A percentile compares a stretch with the other conserved stretches of the same genome.
These are phyloP conservation scores for Liolophura sinensis DNA, from an alignment of 1,140 invertebrate genomes.

Conservation along the genomic window DNA sequence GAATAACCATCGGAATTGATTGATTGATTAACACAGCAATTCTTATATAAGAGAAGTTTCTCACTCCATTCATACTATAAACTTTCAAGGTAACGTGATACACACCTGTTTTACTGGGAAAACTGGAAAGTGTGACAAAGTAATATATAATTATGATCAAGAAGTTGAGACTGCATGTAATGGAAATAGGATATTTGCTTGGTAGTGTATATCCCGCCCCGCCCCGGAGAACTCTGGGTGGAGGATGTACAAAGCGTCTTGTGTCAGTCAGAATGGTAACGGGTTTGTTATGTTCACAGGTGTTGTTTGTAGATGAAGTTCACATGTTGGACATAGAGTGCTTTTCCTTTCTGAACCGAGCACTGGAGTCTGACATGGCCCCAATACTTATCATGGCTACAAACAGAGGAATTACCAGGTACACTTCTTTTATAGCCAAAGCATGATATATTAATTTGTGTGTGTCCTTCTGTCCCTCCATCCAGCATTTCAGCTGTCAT, in stretches of 20 bases:
- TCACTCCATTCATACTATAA: not conserved
- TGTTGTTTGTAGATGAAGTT: constrained; percentile 71
- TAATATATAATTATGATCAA: too few relatives aligned
- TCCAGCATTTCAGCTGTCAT: too few relatives aligned
- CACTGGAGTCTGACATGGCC: constrained; percentile 95
- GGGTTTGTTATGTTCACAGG: constrained; percentile 37
- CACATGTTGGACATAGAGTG: constrained; percentile 99
- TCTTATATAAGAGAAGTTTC: constrained; percentile 2
- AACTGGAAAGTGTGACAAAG: too few relatives aligned
- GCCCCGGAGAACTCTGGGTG: too few relatives aligned
- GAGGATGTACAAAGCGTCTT: too few relatives aligned
- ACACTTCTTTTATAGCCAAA: constrained; percentile 1
- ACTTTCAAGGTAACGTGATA: too few relatives aligned
- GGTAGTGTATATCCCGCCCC: too few relatives aligned
- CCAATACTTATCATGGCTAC: constrained; percentile 99
- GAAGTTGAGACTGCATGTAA: too few relatives aligned
- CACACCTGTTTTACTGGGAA: too few relatives aligned
- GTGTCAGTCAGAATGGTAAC: too few relatives aligned
- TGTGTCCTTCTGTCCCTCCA: not conserved
- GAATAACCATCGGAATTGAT: not conserved
- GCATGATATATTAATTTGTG: too few relatives aligned
- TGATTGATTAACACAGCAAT: not conserved
- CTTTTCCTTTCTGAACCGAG: constrained; percentile 96
- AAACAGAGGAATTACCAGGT: constrained; percentile 91
- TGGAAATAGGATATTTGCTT: too few relatives aligned